Conservation (phyloP, 1,140 invertebrate species). For the Linepithema humile region DNA sequence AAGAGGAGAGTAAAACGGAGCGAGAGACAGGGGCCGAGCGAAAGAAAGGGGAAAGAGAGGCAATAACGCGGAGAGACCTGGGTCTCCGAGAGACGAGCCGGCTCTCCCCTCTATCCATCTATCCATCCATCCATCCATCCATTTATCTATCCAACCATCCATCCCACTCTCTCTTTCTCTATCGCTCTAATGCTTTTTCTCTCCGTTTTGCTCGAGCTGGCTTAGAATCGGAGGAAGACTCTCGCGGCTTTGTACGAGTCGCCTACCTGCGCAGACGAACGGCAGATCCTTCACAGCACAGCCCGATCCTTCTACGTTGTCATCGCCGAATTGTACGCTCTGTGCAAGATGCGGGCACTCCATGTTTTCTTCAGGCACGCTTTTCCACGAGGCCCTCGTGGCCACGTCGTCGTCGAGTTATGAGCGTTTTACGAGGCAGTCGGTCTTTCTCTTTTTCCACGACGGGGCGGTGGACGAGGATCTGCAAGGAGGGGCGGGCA, state of each 20-base stretch:
- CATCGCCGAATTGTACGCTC: conserved; percentile 85
- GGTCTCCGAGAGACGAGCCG: conserved; percentile 12
- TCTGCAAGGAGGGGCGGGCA: not conserved
- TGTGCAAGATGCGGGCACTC: conserved; percentile 87
- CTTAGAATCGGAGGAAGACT: conserved; percentile 22
- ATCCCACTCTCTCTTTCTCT: not conserved
- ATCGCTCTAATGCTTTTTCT: not conserved
- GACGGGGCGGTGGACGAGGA: conserved; percentile 29
- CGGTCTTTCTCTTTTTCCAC: conserved; percentile 58
- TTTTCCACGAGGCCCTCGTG: conserved; percentile 72
- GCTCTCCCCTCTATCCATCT: not conserved
- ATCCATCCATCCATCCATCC: not conserved
- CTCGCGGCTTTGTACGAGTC: conserved; percentile 31
- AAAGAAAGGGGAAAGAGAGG: conserved; percentile 13
- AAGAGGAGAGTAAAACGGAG: conserved; percentile 31
- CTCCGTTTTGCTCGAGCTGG: not conserved
- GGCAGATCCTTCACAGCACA: conserved; percentile 75
- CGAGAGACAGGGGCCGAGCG: conserved; percentile 29
- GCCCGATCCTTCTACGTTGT: conserved; percentile 81
- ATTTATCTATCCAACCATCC: not conserved
- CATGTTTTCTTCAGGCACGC: conserved; percentile 80
- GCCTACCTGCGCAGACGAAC: conserved; percentile 77
- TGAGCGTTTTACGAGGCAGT: conserved; percentile 64
- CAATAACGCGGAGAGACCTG: conserved; percentile 27
- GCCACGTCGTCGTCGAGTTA: conserved; percentile 59